phyloP scores from a whole-genome alignment of 2,888 invertebrate species.

The Yponomeuta malinellus region DNA sequence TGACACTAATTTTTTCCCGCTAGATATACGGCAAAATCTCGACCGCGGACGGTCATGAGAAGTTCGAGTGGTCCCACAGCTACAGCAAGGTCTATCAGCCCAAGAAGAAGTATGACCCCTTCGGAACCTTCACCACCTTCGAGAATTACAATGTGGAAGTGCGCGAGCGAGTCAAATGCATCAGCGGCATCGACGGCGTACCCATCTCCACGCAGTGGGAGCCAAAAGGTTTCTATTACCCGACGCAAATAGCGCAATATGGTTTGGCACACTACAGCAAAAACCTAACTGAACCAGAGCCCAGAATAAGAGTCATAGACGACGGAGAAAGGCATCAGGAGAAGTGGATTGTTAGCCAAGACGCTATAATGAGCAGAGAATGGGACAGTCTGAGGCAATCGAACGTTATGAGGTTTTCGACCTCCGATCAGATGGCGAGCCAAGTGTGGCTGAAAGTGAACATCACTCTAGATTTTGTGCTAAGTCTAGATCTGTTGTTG shows the following conservation, averaged over 20 bases:
- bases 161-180: constrained; percentile 95
- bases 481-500: constrained; percentile 83
- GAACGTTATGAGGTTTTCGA: constrained; percentile 82
- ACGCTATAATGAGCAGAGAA: constrained; percentile 78
- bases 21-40: constrained; percentile 91
- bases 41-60: constrained; percentile 81
- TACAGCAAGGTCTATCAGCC: constrained; percentile 94
- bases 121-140: constrained; percentile 96
- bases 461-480: constrained; percentile 79
- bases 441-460: constrained; percentile 79
- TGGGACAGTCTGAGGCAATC: constrained; percentile 76
- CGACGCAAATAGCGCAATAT: constrained; percentile 99
- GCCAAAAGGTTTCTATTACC: constrained; percentile 95
- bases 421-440: constrained; percentile 80
- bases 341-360: constrained; percentile 85
- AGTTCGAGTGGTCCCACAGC: constrained; percentile 96
- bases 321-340: constrained; percentile 82
- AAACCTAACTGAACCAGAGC: constrained; percentile 90
- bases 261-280: constrained; percentile 98
- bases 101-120: constrained; percentile 90
- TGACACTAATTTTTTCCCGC: not conserved
- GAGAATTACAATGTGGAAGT: constrained; percentile 99
- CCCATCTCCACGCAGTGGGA: constrained; percentile 99
- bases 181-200: constrained; percentile 94
- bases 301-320: constrained; percentile 81